Percentiles rank a stretch among this genome's conserved stretches.
Evolutionary conservation across 2,797 vertebrate species (phyloP).

Genomic region (Margarornis squamiger): DNA sequence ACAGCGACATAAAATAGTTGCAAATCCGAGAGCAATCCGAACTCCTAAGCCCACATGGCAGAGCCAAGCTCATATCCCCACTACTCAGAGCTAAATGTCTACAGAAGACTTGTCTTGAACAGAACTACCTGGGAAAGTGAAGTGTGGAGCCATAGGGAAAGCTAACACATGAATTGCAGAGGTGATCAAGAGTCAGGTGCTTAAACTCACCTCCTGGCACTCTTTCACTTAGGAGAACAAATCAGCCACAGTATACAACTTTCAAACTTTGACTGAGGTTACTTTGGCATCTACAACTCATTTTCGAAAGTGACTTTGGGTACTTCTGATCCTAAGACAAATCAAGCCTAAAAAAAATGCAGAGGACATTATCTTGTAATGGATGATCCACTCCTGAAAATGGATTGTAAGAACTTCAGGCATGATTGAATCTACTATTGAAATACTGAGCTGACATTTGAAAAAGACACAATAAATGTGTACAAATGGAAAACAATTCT

Average conservation of each 20-base stretch:
- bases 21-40: background rate
- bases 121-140: background rate
- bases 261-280: background rate
- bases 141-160: background rate
- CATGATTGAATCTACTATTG: background rate
- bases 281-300: background rate
- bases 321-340: background rate
- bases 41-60: background rate
- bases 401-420: background rate
- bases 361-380: background rate
- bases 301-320: background rate
- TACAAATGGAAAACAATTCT: background rate
- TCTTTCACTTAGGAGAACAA: background rate
- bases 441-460: slow-evolving; percentile 22
- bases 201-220: background rate
- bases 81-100: background rate
- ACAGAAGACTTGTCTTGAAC: background rate
- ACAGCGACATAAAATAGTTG: background rate
- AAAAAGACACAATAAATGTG: slow-evolving; percentile 1
- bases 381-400: background rate
- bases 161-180: background rate
- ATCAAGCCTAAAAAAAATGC: background rate
- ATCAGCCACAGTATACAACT: background rate
- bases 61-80: background rate
- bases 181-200: background rate